Evolutionary conservation across 2,888 invertebrate species (phyloP).

Genomic region (Eupithecia vulgata): DNA sequence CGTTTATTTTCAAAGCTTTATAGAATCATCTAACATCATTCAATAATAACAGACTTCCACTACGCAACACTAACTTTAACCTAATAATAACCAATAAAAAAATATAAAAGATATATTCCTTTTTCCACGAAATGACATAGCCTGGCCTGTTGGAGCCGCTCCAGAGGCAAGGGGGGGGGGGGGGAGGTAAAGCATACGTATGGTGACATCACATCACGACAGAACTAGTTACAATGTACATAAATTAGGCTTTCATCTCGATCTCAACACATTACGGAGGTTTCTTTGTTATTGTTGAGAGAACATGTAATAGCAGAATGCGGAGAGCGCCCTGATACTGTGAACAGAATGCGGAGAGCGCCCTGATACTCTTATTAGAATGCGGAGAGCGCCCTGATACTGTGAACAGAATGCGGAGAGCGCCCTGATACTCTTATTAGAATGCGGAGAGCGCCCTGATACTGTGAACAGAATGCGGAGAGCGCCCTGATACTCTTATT

Average conservation of each 20-base stretch:
- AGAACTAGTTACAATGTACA: constrained; percentile 8
- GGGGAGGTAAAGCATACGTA: neutral
- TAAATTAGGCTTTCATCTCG: constrained; percentile 2
- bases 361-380: too few relatives aligned
- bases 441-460: neutral
- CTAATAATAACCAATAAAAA: too few relatives aligned
- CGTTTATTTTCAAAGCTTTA: neutral
- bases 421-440: too few relatives aligned
- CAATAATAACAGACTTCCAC: neutral
- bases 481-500: too few relatives aligned
- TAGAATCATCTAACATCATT: neutral
- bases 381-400: neutral
- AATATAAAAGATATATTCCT: too few relatives aligned
- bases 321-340: neutral
- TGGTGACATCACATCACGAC: constrained; percentile 1
- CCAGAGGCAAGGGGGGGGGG: neutral
- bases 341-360: too few relatives aligned
- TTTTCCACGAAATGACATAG: too few relatives aligned
- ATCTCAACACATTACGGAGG: neutral
- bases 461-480: too few relatives aligned
- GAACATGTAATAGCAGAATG: neutral
- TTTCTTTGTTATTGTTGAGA: neutral
- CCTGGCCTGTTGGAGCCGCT: neutral
- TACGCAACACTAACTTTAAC: too few relatives aligned
- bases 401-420: too few relatives aligned